Conservation (phyloP, 2,888 invertebrate species). For the Callyntrura sp. region DNA sequence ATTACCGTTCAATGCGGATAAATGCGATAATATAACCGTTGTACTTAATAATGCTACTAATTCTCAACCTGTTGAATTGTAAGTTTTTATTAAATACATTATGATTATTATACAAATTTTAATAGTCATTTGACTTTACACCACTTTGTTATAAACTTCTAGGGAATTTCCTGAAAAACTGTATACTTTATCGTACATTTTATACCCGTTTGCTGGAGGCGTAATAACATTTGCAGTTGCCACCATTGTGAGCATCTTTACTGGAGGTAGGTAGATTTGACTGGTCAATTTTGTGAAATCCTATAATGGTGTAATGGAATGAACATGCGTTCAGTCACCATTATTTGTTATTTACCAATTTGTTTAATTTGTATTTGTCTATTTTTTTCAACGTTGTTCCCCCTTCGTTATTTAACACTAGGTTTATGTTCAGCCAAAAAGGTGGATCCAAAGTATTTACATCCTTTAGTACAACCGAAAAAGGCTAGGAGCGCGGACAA, state of each 20-base stretch:
- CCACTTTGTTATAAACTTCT: background rate
- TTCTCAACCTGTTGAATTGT: conserved; percentile 21
- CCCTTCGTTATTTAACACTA: too few species aligned
- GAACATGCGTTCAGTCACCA: too few species aligned
- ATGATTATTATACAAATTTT: background rate
- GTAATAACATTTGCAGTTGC: conserved; percentile 70
- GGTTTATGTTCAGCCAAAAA: conserved; percentile 65
- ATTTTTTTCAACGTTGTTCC: too few species aligned
- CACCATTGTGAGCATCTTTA: conserved; percentile 65
- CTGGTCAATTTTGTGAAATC: too few species aligned
- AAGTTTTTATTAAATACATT: conserved; percentile 21
- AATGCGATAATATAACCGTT: conserved; percentile 69
- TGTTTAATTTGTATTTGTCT: conserved; percentile 7
- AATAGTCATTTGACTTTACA: background rate
- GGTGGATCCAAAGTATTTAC: conserved; percentile 79
- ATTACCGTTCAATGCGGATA: conserved; percentile 78
- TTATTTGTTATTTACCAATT: background rate
- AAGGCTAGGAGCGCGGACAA: conserved; percentile 2
- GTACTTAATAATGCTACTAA: conserved; percentile 24
- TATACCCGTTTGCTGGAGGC: conserved; percentile 78
- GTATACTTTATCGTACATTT: conserved; percentile 75
- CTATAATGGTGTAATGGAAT: too few species aligned
- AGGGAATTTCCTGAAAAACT: conserved; percentile 78
- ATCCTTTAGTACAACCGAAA: conserved; percentile 73
- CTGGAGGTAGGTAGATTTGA: conserved; percentile 53